Conservation (phyloP, 1,140 invertebrate species). For the Scylla paramamosain region DNA sequence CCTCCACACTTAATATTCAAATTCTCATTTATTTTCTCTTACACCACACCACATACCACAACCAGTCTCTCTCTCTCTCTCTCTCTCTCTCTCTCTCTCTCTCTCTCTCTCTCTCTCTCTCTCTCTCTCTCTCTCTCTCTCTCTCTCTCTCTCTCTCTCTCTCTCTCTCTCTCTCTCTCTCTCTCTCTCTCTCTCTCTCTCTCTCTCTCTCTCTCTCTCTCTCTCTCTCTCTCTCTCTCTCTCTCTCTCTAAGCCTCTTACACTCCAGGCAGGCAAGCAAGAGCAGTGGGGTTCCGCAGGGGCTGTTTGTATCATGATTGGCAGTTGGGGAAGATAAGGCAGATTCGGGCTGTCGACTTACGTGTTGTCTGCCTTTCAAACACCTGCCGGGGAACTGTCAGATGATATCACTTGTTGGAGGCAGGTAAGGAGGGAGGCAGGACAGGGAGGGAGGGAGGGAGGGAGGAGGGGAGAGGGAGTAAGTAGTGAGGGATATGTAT, state of each 20-base stretch:
- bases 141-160: too few relatives aligned
- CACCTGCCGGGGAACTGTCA: constrained; percentile 27
- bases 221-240: too few relatives aligned
- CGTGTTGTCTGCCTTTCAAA: not conserved
- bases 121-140: not conserved
- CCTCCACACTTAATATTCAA: too few relatives aligned
- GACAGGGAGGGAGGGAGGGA: not conserved
- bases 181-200: constrained; percentile 11
- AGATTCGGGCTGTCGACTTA: constrained; percentile 28
- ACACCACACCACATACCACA: not conserved
- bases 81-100: not conserved
- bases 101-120: too few relatives aligned
- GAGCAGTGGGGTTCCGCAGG: not conserved
- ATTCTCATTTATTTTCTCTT: too few relatives aligned
- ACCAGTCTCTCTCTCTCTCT: not conserved
- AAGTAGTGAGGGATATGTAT: not conserved
- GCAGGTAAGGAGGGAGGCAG: not conserved
- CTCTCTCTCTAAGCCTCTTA: too few relatives aligned
- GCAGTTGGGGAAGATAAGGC: not conserved
- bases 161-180: too few relatives aligned
- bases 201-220: too few relatives aligned
- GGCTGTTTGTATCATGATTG: constrained; percentile 40
- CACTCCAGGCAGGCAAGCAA: too few relatives aligned
- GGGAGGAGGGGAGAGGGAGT: too few relatives aligned
- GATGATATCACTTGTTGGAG: constrained; percentile 32